Evolutionary conservation across 2,888 invertebrate genomes (phyloP).

Genomic region (Torymus texanus): DNA sequence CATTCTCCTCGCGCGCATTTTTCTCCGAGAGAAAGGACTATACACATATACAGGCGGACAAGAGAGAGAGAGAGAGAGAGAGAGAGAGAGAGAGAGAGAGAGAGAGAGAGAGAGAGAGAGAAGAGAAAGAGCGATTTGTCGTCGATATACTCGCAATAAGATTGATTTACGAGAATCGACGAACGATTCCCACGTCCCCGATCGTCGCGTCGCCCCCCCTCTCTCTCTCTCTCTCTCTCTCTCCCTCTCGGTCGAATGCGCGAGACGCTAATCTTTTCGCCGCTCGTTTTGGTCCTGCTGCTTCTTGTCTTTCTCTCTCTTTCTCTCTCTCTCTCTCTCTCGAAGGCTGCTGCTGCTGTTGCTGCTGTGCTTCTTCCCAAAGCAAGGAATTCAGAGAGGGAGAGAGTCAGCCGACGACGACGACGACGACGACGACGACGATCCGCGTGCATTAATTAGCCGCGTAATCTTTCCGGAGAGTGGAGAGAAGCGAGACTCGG

Average conservation of each 20-base stretch:
- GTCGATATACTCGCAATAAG: conserved; percentile 50
- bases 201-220: conserved; percentile 47
- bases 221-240: conserved; percentile 57
- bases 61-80: no score
- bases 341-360: conserved; percentile 26
- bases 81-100: no score
- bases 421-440: conserved; percentile 34
- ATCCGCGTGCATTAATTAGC: conserved; percentile 59
- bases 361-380: conserved; percentile 45
- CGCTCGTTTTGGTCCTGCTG: conserved; percentile 53
- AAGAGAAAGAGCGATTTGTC: conserved; percentile 52
- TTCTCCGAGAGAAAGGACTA: neutral
- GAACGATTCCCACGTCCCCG: conserved; percentile 55
- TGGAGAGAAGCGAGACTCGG: conserved; percentile 21
- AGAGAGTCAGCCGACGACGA: conserved; percentile 9
- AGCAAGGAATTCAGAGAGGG: conserved; percentile 47
- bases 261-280: conserved; percentile 49
- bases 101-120: conserved; percentile 12
- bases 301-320: no score
- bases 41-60: neutral
- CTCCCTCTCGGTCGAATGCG: conserved; percentile 40
- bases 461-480: conserved; percentile 56
- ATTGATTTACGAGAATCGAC: conserved; percentile 53
- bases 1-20: no score
- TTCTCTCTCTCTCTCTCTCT: conserved; percentile 53